phyloP scores from a whole-genome alignment of 2,888 invertebrate genomes.

The Scaptomyza cyrtandrae region DNA sequence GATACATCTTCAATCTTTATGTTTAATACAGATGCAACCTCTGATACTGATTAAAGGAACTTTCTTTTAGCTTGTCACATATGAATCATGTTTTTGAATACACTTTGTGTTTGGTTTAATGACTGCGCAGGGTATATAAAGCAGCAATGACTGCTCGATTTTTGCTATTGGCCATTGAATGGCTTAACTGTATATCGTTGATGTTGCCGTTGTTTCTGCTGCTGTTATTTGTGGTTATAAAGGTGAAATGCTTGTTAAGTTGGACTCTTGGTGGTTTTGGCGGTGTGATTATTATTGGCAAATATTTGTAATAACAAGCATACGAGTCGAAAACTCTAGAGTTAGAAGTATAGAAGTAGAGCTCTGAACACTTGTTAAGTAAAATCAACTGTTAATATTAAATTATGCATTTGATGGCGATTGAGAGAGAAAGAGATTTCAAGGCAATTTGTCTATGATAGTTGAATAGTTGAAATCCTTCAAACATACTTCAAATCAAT shows the following conservation, averaged over 20 bases:
- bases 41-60: too few species aligned
- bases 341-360: conserved; percentile 30
- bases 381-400: conserved; percentile 5
- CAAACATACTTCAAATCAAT: conserved; percentile 1
- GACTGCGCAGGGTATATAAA: conserved; percentile 14
- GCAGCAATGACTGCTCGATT: conserved; percentile 44
- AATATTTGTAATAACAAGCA: conserved; percentile 51
- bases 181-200: conserved; percentile 24
- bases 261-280: conserved; percentile 6
- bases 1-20: too few species aligned
- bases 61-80: neutral
- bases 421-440: neutral
- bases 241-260: conserved; percentile 14
- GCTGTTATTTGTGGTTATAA: conserved; percentile 32
- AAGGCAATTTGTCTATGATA: neutral
- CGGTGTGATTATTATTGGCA: conserved; percentile 50
- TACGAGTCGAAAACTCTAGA: conserved; percentile 17
- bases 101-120: neutral
- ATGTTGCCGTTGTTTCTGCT: conserved; percentile 23
- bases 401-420: neutral
- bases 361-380: conserved; percentile 2
- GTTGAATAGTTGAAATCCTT: conserved; percentile 6
- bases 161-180: conserved; percentile 46
- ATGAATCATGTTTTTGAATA: neutral
- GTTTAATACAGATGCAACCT: too few species aligned